Evolutionary conservation across 2,113 vertebrate genomes (phyloP).

Genomic region (Macquaria ambigua): DNA sequence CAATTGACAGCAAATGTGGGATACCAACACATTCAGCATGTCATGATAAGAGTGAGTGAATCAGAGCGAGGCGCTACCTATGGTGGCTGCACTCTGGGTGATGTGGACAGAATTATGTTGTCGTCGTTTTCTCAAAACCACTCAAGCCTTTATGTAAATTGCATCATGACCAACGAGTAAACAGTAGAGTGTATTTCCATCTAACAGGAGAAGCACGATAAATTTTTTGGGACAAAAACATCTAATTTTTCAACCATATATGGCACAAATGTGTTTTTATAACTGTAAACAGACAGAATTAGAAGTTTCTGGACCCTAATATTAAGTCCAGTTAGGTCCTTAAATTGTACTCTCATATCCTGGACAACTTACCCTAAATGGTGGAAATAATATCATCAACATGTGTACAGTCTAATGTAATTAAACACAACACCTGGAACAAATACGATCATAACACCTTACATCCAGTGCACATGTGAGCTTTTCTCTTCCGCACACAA

Average conservation of each 20-base stretch:
- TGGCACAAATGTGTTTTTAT: constrained; percentile 15
- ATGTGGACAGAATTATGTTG: background rate
- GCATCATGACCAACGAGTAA: constrained; percentile 18
- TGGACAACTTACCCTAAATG: background rate
- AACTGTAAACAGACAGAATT: background rate
- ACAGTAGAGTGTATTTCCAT: background rate
- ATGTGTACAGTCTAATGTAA: constrained; percentile 25
- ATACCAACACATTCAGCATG: constrained; percentile 31
- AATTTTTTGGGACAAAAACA: background rate
- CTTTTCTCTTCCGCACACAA: background rate
- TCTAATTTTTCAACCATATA: background rate
- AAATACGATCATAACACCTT: background rate
- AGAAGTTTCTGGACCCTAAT: background rate
- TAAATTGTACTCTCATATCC: background rate
- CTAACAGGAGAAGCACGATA: background rate
- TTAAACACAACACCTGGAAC: constrained; percentile 3
- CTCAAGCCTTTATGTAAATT: constrained; percentile 13
- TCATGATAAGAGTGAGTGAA: constrained; percentile 25
- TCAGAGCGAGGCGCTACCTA: constrained; percentile 22
- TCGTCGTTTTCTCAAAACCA: constrained; percentile 1
- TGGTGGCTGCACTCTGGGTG: background rate
- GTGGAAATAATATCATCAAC: background rate
- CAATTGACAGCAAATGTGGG: constrained; percentile 21
- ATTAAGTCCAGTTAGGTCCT: background rate
- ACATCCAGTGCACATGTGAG: background rate